Evolutionary conservation across 1,140 invertebrate species (phyloP), one percentile per base, ranked within the genome.

Genomic region (Drosophila leontia): DNA sequence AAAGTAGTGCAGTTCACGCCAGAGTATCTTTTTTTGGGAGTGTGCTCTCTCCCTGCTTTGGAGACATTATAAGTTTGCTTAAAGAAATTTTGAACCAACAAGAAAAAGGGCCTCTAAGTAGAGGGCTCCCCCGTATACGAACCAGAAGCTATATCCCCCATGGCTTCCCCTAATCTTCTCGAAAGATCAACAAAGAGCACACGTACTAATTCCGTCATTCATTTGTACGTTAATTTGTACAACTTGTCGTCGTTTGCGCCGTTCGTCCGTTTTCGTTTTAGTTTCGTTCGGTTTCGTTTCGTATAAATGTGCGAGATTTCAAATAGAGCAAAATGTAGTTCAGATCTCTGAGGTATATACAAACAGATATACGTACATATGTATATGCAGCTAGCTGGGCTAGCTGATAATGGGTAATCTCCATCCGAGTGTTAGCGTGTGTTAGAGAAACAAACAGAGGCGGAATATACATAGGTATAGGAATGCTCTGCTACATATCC

Each of bases 221-320:
- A 88, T 88, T 90, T 88, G 70, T 79, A 88, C 85, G 85, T 88
- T 88, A 88, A 88, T 88, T 88, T 88, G 85, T 85, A 75, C 80
- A 87, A 90, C 57, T 87, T 83, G 80, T 53, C 55, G 58, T 61
- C 64, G 75, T 77, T 77, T 65, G 26, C 35, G 70, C 64, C 64
- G 81, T 81, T 81, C 48, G 63, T 82, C 50, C 42, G 50, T 50
- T 41, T 71, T 19, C 65, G 50, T 71, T 67, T 72, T 74, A 62
- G 80, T 64, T 78, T 80, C 58, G 70, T 72, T 59, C 44, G 50
- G 50, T 75, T 76, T 72, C 48, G 69, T 85, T 87, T 71, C 68
- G 80, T 80, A 84, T 72, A 79, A 80, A 88, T 88, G 85, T 88
- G 84, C 69, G 85, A 88, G 84, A 90, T 88, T 88, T 88, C 81